phyloP scores from a whole-genome alignment of 2,888 invertebrate species.

The Elgonia sp. region DNA sequence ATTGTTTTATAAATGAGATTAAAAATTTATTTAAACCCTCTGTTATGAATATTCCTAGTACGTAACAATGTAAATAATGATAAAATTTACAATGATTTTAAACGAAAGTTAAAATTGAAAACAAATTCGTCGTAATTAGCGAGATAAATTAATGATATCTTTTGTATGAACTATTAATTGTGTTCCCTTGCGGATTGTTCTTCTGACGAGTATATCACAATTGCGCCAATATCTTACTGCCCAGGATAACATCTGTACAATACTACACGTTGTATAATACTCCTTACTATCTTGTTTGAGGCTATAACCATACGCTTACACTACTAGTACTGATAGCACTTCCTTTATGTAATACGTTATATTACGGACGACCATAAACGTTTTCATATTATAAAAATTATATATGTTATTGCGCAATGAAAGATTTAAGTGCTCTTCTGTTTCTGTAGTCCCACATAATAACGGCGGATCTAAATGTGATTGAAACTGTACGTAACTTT shows the following conservation, averaged over 20 bases:
- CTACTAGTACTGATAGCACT: constrained; percentile 48
- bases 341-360: constrained; percentile 46
- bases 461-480: constrained; percentile 11
- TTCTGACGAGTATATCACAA: constrained; percentile 17
- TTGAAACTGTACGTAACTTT: constrained; percentile 12
- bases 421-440: constrained; percentile 35
- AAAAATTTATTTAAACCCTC: no score
- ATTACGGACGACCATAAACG: constrained; percentile 44
- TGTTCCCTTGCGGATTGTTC: not conserved
- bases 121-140: no score
- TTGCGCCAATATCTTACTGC: constrained; percentile 21
- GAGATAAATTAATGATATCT: no score
- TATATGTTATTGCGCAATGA: constrained; percentile 38
- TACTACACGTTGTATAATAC: constrained; percentile 29
- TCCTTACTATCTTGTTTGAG: constrained; percentile 41
- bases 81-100: no score
- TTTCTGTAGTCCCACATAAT: constrained; percentile 15
- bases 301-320: constrained; percentile 52
- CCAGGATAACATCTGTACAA: constrained; percentile 34
- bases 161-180: no score
- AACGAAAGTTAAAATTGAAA: no score
- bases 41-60: no score
- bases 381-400: constrained; percentile 51
- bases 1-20: no score
- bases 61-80: no score